Base-by-base conservation (phyloP, 2,797 vertebrate genomes). In the Columba guinea region DNA sequence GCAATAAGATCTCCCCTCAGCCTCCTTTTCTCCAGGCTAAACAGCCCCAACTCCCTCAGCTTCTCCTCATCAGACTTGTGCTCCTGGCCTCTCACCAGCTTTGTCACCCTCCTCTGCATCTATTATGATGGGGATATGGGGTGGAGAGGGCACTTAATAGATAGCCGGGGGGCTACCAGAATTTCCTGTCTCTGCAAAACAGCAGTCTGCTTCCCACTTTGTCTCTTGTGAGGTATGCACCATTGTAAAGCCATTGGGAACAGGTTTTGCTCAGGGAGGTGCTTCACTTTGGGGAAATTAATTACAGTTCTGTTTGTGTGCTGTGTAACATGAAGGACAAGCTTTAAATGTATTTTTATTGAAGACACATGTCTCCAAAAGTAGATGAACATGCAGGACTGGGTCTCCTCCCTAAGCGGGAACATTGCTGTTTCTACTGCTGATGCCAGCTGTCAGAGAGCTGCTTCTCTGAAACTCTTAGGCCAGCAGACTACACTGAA, bases 91-190 rank as follows among this genome's bases (percentile, higher is more conserved):
- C 44, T 46, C 44, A 46, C 44, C 44, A 46, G 44, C 19, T 46
- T 46, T 20, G 19, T 46, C 9, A 20, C 9, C 44, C 44, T 46
- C 19, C 44, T 46, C 44, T 46, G 44, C 44, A 46, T 20, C 44
- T 46, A 7, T 0, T 75, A 34, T 1, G 2, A 19, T 5, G 17
- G 53, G 28, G 13, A 21, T 13, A 21, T 13, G 3, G 5, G 3
- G 4, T 4, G 8, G 12, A 55, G n/a, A 78, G 22, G 44, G 3
- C 19, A 10, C 13, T 10, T 21, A 17, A 6, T 24, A 14, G 37
- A 11, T 39, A 14, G 17, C 10, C 44, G 21, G 1, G 5, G 8
- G 5, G 8, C 69, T 63, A 52, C 22, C 0, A 55, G 0, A 52
- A 71, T 46, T 71, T 84, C 24, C 41, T 8, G 8, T 59, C 2